Evolutionary conservation across 1,140 invertebrate genomes (phyloP), one percentile per base, ranked within the genome.

Genomic region (Leptinotarsa texana): DNA sequence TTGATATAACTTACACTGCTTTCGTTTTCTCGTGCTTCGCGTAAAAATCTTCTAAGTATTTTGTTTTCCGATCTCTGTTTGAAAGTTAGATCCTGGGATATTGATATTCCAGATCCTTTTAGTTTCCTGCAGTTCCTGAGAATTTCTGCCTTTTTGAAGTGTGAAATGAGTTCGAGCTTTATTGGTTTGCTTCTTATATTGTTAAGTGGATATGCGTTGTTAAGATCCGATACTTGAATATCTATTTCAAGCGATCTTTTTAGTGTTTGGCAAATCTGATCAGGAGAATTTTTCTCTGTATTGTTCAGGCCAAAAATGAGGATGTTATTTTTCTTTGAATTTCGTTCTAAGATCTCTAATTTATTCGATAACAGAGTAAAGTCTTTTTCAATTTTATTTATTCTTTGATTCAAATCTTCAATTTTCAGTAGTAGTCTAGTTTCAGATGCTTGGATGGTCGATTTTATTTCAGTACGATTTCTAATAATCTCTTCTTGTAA

Each of bases 311-410:
- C 63, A 65, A 65, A 65, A n/a, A 65, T 65, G 18, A 65, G 13
- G 18, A 65, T 65, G 63, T 65, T 65, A 22, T 65, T 65, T 18
- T 65, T 65, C 18, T 65, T 65, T 65, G 63, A n/a, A 21, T 13
- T 15, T 13, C 13, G 8, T 18, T 65, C 63, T 13, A 65, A 18
- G 63, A 8, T 18, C 63, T 65, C 63, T 65, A 65, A n/a, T 65
- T 65, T 21, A 27, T 65, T 65, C 18, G 63, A n/a, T 27, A 27
- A 1, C 13, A 65, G 63, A 8, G 63, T 65, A 65, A 18, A 65
- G 63, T 65, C 24, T 65, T 65, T 65, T 65, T 65, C 63, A 13
- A 65, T 22, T 22, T 65, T n/a, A 65, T n/a, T 65, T 15, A 65
- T 18, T 65, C 18, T 65, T 21, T 65, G 15, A 13, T 65, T 65